Evolutionary conservation across 2,888 invertebrate genomes (phyloP).

Genomic region (Ectemnius cavifrons): DNA sequence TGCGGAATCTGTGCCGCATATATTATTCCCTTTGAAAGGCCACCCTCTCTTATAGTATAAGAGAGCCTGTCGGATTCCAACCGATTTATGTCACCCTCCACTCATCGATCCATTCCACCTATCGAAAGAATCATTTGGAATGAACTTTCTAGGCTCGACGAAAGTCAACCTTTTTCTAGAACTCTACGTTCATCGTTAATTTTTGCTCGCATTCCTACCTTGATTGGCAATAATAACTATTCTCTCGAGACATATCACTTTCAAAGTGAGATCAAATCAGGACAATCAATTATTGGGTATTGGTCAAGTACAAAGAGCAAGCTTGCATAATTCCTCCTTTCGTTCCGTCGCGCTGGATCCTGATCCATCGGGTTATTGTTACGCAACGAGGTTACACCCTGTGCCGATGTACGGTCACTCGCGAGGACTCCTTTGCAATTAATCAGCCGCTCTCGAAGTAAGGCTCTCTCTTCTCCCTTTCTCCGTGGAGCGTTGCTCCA

Average conservation of each 20-base stretch:
- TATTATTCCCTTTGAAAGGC: slow-evolving; percentile 13
- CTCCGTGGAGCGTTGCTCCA: slow-evolving; percentile 8
- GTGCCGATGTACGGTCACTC: not conserved
- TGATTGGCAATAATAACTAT: not conserved
- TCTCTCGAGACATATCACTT: not conserved
- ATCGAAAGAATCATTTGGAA: too few species aligned
- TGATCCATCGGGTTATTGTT: not conserved
- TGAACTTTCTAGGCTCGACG: too few species aligned
- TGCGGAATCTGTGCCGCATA: slow-evolving; percentile 13
- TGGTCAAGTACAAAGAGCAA: not conserved
- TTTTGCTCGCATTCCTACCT: not conserved
- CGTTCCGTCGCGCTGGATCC: not conserved
- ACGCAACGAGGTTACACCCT: not conserved
- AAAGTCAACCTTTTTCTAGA: not conserved
- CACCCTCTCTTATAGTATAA: slow-evolving; percentile 2
- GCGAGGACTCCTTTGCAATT: not conserved
- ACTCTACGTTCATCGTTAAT: not conserved
- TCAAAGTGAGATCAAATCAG: not conserved
- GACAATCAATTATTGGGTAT: not conserved
- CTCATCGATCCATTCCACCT: too few species aligned
- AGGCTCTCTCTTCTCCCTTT: not conserved
- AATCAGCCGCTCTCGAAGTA: not conserved
- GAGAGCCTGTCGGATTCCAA: too few species aligned
- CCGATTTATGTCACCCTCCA: too few species aligned
- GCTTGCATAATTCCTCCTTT: not conserved